These are phyloP conservation scores for Ceratitis capitata DNA, from an alignment of 1,140 invertebrate genomes.

Conservation along the genomic window DNA sequence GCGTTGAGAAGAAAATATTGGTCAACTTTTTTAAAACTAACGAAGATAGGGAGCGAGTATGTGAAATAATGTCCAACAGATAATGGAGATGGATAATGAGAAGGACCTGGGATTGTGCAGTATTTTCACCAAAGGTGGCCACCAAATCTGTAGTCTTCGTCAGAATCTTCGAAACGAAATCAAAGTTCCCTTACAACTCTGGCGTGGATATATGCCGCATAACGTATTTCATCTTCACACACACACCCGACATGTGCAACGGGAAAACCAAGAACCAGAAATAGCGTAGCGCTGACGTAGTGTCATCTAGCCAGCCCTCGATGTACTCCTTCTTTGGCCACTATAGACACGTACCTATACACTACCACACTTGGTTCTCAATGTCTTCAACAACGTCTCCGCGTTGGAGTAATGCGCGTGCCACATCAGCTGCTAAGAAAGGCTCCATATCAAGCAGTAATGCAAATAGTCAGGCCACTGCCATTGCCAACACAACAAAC, in stretches of 20 bases:
- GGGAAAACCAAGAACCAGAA: neutral
- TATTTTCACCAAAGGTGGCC: too few relatives aligned
- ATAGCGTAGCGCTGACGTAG: neutral
- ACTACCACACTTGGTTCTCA: neutral
- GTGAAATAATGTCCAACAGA: too few relatives aligned
- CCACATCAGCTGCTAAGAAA: conserved; percentile 27
- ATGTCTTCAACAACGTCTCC: too few relatives aligned
- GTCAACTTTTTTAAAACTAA: too few relatives aligned
- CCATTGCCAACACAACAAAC: neutral
- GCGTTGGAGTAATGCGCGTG: neutral
- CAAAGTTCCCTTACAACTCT: too few relatives aligned
- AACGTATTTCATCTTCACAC: neutral
- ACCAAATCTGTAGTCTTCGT: too few relatives aligned
- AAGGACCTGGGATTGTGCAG: too few relatives aligned
- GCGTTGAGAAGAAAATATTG: too few relatives aligned
- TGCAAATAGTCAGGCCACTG: neutral
- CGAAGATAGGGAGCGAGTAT: too few relatives aligned
- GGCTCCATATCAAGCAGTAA: neutral
- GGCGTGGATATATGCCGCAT: too few relatives aligned
- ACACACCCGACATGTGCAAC: neutral
- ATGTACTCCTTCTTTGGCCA: neutral
- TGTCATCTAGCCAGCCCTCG: neutral
- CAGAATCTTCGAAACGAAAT: too few relatives aligned
- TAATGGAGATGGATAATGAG: too few relatives aligned
- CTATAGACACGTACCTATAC: neutral